These are phyloP conservation scores for Rhombomys opimus DNA, from an alignment of 2,113 vertebrate species.

Conservation along the genomic window DNA sequence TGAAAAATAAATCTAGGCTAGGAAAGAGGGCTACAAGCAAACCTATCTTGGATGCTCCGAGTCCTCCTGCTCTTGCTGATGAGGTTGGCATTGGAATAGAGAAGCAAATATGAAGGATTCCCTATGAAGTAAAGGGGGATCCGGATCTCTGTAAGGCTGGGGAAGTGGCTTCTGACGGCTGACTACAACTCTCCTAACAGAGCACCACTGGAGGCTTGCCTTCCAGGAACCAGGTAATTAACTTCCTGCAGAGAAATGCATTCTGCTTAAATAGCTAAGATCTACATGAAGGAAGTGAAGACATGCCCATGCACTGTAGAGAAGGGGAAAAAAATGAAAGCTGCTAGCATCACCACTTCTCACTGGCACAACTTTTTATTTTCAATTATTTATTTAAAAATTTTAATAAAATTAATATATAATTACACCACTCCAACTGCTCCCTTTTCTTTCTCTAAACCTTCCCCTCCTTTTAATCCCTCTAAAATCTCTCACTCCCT, in stretches of 20 bases:
- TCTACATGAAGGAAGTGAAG: neutral
- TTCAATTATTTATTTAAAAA: neutral
- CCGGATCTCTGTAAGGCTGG: neutral
- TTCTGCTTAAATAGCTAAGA: conserved; percentile 40
- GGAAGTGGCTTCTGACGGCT: neutral
- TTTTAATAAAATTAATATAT: neutral
- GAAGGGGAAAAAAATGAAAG: neutral
- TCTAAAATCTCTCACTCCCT: neutral
- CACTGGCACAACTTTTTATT: neutral
- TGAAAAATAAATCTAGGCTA: conserved; percentile 34
- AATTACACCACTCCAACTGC: neutral
- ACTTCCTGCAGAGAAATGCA: neutral
- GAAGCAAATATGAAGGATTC: neutral
- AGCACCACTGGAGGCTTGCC: neutral
- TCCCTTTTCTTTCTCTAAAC: neutral
- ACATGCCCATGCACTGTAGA: neutral
- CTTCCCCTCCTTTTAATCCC: neutral
- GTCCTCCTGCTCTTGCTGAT: neutral
- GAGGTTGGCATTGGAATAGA: neutral
- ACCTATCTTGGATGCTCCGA: neutral
- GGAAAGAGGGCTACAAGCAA: neutral
- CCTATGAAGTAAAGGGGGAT: neutral
- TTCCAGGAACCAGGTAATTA: neutral
- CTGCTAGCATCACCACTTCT: neutral
- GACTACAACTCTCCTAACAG: neutral